phyloP scores from a whole-genome alignment of 2,113 vertebrate genomes.

The Mesitornis unicolor region DNA sequence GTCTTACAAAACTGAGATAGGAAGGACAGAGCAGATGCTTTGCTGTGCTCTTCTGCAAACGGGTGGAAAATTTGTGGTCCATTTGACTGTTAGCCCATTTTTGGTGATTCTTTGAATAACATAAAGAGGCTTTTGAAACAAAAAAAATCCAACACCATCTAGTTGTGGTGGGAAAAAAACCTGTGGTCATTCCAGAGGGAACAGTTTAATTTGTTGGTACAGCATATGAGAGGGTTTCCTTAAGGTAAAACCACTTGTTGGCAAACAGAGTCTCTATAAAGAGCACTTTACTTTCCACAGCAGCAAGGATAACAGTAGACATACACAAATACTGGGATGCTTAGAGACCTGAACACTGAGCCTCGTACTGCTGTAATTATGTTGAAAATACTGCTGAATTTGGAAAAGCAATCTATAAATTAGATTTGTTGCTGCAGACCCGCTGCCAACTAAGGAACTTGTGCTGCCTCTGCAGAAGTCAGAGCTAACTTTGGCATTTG shows the following conservation, averaged over 20 bases:
- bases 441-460: background rate
- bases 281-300: background rate
- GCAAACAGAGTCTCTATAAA: background rate
- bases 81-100: background rate
- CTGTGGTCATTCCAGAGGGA: background rate
- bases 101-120: background rate
- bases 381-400: constrained; percentile 46
- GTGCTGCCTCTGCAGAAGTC: constrained; percentile 20
- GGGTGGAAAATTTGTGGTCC: background rate
- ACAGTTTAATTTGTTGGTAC: background rate
- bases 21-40: background rate
- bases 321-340: background rate
- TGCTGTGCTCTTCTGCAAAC: background rate
- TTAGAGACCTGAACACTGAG: background rate
- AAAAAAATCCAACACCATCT: background rate
- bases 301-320: background rate
- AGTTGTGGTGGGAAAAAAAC: background rate
- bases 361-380: background rate
- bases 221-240: background rate
- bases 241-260: background rate
- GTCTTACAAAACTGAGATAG: background rate
- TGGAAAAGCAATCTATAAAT: constrained; percentile 9
- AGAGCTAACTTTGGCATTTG: background rate
- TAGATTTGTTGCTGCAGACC: constrained; percentile 1
- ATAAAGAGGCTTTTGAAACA: background rate